A percentile compares a stretch with the other conserved stretches of the same genome.
phyloP scores from a whole-genome alignment of 2,888 invertebrate genomes.

The Syritta pipiens region DNA sequence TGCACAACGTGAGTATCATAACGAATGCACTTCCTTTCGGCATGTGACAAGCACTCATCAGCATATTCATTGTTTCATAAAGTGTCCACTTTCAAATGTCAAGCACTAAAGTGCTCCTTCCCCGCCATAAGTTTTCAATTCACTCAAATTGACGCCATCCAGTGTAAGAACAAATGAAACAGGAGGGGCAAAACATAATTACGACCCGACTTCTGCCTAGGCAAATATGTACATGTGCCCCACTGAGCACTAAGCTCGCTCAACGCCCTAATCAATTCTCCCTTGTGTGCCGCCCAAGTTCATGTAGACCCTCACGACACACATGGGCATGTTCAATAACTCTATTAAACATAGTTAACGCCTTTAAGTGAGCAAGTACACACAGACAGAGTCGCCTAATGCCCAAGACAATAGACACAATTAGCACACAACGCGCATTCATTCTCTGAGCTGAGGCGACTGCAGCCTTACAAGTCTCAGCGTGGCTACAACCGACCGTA shows the following conservation, averaged over 20 bases:
- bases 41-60: too few species aligned
- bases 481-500: background rate
- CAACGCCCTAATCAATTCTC: constrained; percentile 25
- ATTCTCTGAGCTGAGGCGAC: constrained; percentile 3
- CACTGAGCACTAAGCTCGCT: constrained; percentile 5
- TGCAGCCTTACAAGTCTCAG: constrained; percentile 17
- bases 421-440: constrained; percentile 23
- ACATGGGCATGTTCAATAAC: constrained; percentile 28
- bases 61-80: too few species aligned
- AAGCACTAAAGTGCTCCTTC: background rate
- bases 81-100: too few species aligned
- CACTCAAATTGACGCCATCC: constrained; percentile 7
- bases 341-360: constrained; percentile 27
- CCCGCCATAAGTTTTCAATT: constrained; percentile 20
- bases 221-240: constrained; percentile 5
- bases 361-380: constrained; percentile 9
- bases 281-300: constrained; percentile 20
- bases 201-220: background rate
- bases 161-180: background rate
- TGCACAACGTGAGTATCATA: too few species aligned
- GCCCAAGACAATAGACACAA: constrained; percentile 32
- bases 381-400: background rate
- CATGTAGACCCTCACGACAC: constrained; percentile 12
- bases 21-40: too few species aligned
- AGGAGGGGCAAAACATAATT: constrained; percentile 10